Conservation (phyloP, 2,888 invertebrate genomes). For the Troilus luridus region DNA sequence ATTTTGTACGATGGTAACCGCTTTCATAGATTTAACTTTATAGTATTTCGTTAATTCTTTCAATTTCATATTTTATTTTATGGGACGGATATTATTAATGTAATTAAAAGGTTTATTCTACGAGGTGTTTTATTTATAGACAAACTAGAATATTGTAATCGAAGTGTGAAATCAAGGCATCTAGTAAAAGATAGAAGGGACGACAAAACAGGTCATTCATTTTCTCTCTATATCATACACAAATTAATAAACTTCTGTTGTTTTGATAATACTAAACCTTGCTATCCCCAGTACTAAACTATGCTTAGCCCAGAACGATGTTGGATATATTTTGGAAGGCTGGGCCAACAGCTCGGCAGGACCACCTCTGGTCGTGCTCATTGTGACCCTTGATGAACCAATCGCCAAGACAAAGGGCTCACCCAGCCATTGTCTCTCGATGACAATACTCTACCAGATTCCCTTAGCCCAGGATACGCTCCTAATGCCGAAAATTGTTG, state of each 20-base stretch:
- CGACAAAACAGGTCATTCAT: too few species aligned
- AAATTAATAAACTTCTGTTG: not conserved
- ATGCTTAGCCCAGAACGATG: not conserved
- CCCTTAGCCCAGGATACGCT: not conserved
- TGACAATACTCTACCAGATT: not conserved
- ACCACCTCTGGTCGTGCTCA: not conserved
- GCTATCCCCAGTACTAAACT: too few species aligned
- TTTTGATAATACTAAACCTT: not conserved
- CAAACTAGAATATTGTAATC: too few species aligned
- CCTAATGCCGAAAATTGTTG: not conserved
- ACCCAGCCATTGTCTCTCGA: not conserved
- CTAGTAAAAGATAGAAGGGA: too few species aligned
- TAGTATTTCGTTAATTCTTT: not conserved
- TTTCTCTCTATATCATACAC: too few species aligned
- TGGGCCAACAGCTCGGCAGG: not conserved
- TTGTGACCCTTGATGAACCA: conserved; percentile 31
- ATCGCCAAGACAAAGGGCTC: not conserved
- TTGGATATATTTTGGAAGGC: not conserved
- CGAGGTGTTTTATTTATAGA: too few species aligned
- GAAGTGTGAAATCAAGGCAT: too few species aligned
- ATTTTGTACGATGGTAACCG: not conserved
- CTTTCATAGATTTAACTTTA: not conserved
- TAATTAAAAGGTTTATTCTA: too few species aligned
- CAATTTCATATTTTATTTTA: too few species aligned
- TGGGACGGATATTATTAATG: too few species aligned